Conservation (phyloP, 1,140 invertebrate species). For the Myzus persicae region DNA sequence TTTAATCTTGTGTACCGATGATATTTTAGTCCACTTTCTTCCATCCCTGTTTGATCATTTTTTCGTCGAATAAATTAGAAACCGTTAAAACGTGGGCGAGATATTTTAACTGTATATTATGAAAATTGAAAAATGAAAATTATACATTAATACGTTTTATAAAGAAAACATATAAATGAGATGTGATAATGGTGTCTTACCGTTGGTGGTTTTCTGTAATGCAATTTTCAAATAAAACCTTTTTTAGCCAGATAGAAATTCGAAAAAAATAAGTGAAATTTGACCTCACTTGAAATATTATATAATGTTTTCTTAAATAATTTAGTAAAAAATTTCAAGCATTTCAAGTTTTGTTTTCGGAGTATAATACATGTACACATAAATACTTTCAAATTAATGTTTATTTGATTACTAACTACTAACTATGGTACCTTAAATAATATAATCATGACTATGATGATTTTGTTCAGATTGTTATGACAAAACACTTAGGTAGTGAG, state of each 20-base stretch:
- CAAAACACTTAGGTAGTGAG: neutral
- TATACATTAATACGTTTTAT: neutral
- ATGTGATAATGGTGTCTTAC: neutral
- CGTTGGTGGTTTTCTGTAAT: neutral
- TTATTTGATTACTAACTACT: constrained; percentile 31
- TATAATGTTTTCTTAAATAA: neutral
- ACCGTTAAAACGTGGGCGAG: neutral
- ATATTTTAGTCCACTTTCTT: neutral
- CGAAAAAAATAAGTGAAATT: neutral
- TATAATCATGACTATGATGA: neutral
- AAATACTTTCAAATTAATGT: constrained; percentile 20
- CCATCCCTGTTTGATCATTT: neutral
- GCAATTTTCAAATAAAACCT: neutral
- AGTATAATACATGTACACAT: neutral
- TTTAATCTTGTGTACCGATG: neutral
- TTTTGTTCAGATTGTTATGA: neutral
- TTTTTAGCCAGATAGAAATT: neutral
- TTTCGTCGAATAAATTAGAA: neutral
- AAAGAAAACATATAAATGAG: neutral
- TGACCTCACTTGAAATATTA: neutral
- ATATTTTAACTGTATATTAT: neutral
- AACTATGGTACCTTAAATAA: neutral
- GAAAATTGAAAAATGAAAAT: neutral
- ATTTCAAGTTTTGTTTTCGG: neutral
- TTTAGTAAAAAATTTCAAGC: neutral